Conservation (phyloP, 2,888 invertebrate genomes). For the Scotopteryx bipunctaria region DNA sequence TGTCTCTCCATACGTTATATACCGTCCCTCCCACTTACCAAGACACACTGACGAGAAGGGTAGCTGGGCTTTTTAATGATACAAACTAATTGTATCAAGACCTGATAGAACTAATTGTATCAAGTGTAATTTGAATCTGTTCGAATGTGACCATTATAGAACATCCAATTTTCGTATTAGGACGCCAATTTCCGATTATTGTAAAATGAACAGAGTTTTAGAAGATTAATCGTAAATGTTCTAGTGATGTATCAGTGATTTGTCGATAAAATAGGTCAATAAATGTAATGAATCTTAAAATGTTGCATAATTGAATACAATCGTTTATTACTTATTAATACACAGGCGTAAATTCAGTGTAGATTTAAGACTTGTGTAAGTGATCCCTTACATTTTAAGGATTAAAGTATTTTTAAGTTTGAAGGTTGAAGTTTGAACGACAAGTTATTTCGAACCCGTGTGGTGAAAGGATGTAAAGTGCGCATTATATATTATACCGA, state of each 20-base stretch:
- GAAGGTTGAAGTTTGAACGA: too few species aligned
- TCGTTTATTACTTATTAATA: too few species aligned
- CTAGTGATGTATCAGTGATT: background rate
- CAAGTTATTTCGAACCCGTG: too few species aligned
- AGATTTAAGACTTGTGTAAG: too few species aligned
- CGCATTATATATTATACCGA: too few species aligned
- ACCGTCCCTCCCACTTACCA: slow-evolving; percentile 74
- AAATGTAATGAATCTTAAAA: background rate
- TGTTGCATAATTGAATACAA: too few species aligned
- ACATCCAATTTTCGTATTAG: background rate
- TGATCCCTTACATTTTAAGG: too few species aligned
- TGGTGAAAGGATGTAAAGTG: too few species aligned
- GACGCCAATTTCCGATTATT: background rate
- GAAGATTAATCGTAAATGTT: background rate
- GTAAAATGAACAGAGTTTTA: background rate
- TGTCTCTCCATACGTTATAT: slow-evolving; percentile 64
- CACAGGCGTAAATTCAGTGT: too few species aligned
- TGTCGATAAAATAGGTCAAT: background rate
- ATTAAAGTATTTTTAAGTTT: too few species aligned
- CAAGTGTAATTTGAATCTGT: slow-evolving; percentile 5
- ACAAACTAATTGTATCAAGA: slow-evolving; percentile 42
- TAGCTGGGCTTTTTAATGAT: slow-evolving; percentile 62
- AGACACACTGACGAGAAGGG: slow-evolving; percentile 50
- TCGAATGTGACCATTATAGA: background rate
- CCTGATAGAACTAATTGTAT: slow-evolving; percentile 8